phyloP scores from a whole-genome alignment of 2,797 vertebrate genomes.

The Falco columbarius region DNA sequence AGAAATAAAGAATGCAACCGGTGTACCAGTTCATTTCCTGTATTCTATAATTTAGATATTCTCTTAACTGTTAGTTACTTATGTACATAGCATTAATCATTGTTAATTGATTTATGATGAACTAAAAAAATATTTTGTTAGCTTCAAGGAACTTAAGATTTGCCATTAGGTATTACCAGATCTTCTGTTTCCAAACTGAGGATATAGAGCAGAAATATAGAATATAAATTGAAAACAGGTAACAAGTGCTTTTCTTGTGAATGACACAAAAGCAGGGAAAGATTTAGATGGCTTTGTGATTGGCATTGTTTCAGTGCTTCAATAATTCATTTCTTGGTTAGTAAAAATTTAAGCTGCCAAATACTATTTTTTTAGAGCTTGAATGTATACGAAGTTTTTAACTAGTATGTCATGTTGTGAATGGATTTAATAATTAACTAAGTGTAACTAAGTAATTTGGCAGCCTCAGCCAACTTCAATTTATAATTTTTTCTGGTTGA shows the following conservation, averaged over 20 bases:
- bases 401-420: slow-evolving; percentile 56
- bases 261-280: slow-evolving; percentile 48
- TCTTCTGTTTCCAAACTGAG: slow-evolving; percentile 47
- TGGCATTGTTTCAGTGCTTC: slow-evolving; percentile 40
- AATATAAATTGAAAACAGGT: slow-evolving; percentile 64
- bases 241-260: slow-evolving; percentile 53
- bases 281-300: slow-evolving; percentile 29
- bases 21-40: not conserved
- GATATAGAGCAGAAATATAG: slow-evolving; percentile 46
- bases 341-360: slow-evolving; percentile 15
- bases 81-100: slow-evolving; percentile 44
- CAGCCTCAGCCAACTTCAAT: slow-evolving; percentile 16
- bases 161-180: slow-evolving; percentile 53
- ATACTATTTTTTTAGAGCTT: not conserved
- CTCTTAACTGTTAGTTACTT: not conserved
- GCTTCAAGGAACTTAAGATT: slow-evolving; percentile 49
- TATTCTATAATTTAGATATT: not conserved
- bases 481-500: not conserved
- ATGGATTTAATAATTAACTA: slow-evolving; percentile 78
- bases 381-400: not conserved
- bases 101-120: slow-evolving; percentile 39
- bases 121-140: slow-evolving; percentile 41
- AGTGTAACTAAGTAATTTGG: slow-evolving; percentile 69
- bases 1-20: not conserved
- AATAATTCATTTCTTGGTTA: slow-evolving; percentile 19